A percentile compares a stretch with the other conserved stretches of the same genome.
Conservation (phyloP, 2,113 vertebrate species). For the Catharus bicknelli region DNA sequence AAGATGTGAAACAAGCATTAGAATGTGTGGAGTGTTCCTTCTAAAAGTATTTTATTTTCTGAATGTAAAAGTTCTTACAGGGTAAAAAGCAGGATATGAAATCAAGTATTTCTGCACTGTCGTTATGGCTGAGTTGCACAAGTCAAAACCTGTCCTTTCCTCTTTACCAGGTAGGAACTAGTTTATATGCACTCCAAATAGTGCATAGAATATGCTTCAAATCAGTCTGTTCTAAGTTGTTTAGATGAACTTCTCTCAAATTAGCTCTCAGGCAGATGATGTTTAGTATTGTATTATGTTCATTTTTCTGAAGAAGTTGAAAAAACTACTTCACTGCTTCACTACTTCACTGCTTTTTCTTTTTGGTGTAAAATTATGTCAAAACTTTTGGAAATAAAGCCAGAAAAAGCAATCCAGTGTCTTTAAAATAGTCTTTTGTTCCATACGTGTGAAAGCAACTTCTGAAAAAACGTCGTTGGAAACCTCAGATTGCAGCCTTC, state of each 20-base stretch:
- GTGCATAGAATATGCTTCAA: background rate
- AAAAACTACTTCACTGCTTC: background rate
- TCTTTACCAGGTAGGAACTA: background rate
- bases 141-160: background rate
- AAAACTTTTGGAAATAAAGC: constrained; percentile 7
- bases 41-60: background rate
- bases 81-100: background rate
- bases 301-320: background rate
- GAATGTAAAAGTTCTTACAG: background rate
- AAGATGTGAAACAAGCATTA: background rate
- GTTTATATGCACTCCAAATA: background rate
- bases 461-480: background rate
- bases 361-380: background rate
- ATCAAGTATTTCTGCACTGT: background rate
- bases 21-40: background rate
- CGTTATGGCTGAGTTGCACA: background rate
- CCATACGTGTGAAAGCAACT: constrained; percentile 50
- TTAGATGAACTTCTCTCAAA: background rate
- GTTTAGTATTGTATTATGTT: background rate
- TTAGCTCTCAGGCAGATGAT: background rate
- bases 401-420: constrained; percentile 17
- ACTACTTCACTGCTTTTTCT: background rate
- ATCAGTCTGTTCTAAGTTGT: background rate
- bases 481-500: constrained; percentile 23
- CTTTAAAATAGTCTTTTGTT: constrained; percentile 2